Evolutionary conservation across 2,888 invertebrate species (phyloP).

Genomic region (Apomyelois bistriatella): DNA sequence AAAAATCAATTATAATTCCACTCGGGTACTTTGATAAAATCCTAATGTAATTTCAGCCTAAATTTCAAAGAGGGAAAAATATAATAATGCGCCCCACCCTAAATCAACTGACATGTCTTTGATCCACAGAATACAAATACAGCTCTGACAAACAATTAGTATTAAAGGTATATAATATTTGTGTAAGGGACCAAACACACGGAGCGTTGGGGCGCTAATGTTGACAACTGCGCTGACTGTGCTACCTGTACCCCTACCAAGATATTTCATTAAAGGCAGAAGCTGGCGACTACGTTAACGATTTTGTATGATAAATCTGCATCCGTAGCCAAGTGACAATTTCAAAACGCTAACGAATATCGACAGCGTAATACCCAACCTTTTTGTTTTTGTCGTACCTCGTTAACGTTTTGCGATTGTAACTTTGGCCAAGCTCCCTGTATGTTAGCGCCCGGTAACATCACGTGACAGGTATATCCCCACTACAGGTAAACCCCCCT

Average conservation of each 20-base stretch:
- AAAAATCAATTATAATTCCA: constrained; percentile 16
- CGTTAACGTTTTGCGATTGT: too few relatives aligned
- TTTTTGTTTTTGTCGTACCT: constrained; percentile 9
- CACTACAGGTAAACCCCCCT: too few relatives aligned
- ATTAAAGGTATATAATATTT: constrained; percentile 29
- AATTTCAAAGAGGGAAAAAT: constrained; percentile 29
- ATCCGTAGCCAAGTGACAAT: too few relatives aligned
- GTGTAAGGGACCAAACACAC: constrained; percentile 23
- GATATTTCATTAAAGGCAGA: too few relatives aligned
- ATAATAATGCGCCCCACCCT: constrained; percentile 30
- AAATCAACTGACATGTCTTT: constrained; percentile 54
- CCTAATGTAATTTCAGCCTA: constrained; percentile 17
- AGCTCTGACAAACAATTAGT: constrained; percentile 50
- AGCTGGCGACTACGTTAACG: too few relatives aligned
- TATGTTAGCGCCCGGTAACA: too few relatives aligned
- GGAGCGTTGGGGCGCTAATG: neutral
- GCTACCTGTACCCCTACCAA: too few relatives aligned
- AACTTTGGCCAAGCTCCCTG: too few relatives aligned
- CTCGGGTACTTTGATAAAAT: constrained; percentile 4
- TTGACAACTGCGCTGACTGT: too few relatives aligned
- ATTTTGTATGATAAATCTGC: too few relatives aligned
- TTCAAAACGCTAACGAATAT: too few relatives aligned
- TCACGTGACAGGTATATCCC: too few relatives aligned
- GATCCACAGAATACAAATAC: constrained; percentile 48
- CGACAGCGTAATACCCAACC: neutral